phyloP scores from a whole-genome alignment of 2,888 invertebrate species.

The Volucella inflata region DNA sequence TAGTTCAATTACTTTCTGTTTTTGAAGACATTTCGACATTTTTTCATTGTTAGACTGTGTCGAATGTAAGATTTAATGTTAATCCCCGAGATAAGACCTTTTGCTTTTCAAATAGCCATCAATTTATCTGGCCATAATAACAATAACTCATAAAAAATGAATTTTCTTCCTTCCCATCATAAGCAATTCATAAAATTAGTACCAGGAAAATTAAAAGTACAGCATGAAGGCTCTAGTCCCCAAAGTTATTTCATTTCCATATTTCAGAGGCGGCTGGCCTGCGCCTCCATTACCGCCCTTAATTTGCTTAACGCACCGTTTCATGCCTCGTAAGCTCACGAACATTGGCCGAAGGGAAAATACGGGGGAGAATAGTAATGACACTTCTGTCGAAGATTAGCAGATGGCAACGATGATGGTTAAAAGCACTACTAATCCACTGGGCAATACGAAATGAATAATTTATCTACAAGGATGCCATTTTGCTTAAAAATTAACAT shows the following conservation, averaged over 20 bases:
- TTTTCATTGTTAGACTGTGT: slow-evolving; percentile 18
- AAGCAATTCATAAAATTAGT: slow-evolving; percentile 69
- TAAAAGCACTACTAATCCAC: slow-evolving; percentile 42
- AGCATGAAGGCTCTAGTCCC: slow-evolving; percentile 46
- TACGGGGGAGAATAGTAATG: slow-evolving; percentile 27
- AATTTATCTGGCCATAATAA: slow-evolving; percentile 23
- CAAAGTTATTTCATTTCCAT: slow-evolving; percentile 58
- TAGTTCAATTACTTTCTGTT: slow-evolving; percentile 3
- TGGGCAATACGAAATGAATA: slow-evolving; percentile 63
- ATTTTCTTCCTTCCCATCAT: slow-evolving; percentile 20
- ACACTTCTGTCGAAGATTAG: slow-evolving; percentile 21
- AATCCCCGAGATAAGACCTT: slow-evolving; percentile 30
- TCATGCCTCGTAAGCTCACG: neutral
- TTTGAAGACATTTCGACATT: slow-evolving; percentile 15
- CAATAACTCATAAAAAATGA: slow-evolving; percentile 17
- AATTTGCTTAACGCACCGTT: slow-evolving; percentile 34
- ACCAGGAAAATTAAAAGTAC: slow-evolving; percentile 64
- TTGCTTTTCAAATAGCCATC: slow-evolving; percentile 11
- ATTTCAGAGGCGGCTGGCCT: slow-evolving; percentile 19
- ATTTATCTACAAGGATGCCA: slow-evolving; percentile 61
- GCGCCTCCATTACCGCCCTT: slow-evolving; percentile 6
- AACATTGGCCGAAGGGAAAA: neutral
- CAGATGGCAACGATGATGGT: slow-evolving; percentile 12
- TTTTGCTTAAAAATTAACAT: slow-evolving; percentile 44
- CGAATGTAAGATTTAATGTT: slow-evolving; percentile 19